These are phyloP conservation scores for Polylopha cassiicola DNA, from an alignment of 2,888 invertebrate genomes.

Conservation along the genomic window DNA sequence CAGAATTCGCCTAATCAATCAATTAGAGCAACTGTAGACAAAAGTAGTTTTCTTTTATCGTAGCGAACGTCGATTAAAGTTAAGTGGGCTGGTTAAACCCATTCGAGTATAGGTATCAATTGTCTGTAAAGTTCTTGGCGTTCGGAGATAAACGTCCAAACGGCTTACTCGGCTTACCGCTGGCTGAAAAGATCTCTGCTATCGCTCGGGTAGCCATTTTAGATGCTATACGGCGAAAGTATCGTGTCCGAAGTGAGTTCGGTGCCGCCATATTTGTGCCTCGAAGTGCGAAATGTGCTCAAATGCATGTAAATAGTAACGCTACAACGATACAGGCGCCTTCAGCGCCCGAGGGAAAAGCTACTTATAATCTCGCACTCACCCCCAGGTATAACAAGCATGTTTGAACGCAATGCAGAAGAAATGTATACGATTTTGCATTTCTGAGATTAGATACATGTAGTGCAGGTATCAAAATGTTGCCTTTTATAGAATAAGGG, in stretches of 20 bases:
- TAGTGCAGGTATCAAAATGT: too few relatives aligned
- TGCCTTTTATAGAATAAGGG: too few relatives aligned
- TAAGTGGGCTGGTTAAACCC: too few relatives aligned
- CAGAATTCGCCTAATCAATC: too few relatives aligned
- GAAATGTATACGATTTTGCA: too few relatives aligned
- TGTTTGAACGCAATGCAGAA: background rate
- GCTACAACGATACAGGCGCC: slow-evolving; percentile 3
- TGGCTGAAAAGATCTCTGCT: slow-evolving; percentile 4
- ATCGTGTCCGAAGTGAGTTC: slow-evolving; percentile 5
- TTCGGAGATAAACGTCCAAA: slow-evolving; percentile 8
- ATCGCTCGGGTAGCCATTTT: background rate
- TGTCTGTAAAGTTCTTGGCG: slow-evolving; percentile 9
- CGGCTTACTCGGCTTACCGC: slow-evolving; percentile 10
- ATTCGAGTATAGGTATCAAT: slow-evolving; percentile 6
- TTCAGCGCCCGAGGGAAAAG: slow-evolving; percentile 1
- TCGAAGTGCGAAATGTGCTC: slow-evolving; percentile 8
- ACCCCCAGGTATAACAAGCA: background rate
- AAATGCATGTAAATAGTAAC: slow-evolving; percentile 14
- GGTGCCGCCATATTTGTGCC: slow-evolving; percentile 1
- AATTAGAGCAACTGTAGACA: too few relatives aligned
- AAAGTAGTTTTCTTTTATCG: too few relatives aligned
- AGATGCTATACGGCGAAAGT: background rate
- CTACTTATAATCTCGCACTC: slow-evolving; percentile 2
- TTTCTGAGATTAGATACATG: too few relatives aligned
- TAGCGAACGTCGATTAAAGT: too few relatives aligned